Conservation (phyloP, 2,888 invertebrate species). For the Chloroclysta siterata region DNA sequence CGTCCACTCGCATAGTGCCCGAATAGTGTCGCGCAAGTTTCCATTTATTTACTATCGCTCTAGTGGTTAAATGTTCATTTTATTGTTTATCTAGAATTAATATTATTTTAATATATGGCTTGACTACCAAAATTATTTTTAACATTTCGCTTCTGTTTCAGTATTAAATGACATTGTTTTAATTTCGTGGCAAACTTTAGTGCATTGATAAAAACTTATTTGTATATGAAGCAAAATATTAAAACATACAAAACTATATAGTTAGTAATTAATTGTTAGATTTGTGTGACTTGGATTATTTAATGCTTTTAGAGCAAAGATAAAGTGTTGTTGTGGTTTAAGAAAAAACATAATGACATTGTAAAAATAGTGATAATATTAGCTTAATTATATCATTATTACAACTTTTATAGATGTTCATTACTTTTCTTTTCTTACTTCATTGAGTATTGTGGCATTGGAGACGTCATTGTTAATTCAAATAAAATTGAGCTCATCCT, state of each 20-base stretch:
- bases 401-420: slow-evolving; percentile 85
- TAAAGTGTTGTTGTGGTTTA: slow-evolving; percentile 85
- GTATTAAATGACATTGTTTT: slow-evolving; percentile 79
- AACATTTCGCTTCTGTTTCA: slow-evolving; percentile 79
- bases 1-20: slow-evolving; percentile 61
- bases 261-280: slow-evolving; percentile 85
- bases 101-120: slow-evolving; percentile 66
- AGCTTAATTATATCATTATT: slow-evolving; percentile 85
- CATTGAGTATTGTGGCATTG: slow-evolving; percentile 84
- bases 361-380: slow-evolving; percentile 84
- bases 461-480: slow-evolving; percentile 84
- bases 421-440: slow-evolving; percentile 83
- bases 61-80: slow-evolving; percentile 66
- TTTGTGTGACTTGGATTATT: slow-evolving; percentile 84
- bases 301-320: slow-evolving; percentile 83
- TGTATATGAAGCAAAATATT: slow-evolving; percentile 83
- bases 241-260: slow-evolving; percentile 79
- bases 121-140: slow-evolving; percentile 80
- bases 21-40: slow-evolving; percentile 77
- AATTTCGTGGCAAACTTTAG: slow-evolving; percentile 65
- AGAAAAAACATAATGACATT: slow-evolving; percentile 84
- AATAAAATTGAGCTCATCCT: slow-evolving; percentile 85
- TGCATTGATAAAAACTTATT: slow-evolving; percentile 73
- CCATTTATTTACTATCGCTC: slow-evolving; percentile 64
- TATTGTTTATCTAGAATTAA: slow-evolving; percentile 67